Evolutionary conservation across 2,797 vertebrate species (phyloP), one percentile per base, ranked within the genome.

Genomic region (Xiphophorus birchmanni): DNA sequence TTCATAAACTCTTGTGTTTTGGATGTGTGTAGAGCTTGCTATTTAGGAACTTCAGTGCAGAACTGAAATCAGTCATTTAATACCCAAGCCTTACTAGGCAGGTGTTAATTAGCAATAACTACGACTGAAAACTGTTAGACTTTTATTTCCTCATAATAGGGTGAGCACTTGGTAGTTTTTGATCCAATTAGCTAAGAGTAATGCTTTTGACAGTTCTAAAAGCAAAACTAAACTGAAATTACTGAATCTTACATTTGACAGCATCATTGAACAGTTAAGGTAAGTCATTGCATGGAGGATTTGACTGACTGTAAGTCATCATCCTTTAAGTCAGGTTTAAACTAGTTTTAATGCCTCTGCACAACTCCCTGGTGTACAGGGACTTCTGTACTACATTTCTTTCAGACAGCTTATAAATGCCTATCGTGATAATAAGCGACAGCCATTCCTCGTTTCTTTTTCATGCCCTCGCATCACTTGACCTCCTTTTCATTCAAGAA

Each of bases 401-500:
- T 40, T 69, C 37, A 69, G 67, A 23, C 65, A 44, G 40, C 40
- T 71, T 71, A 26, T 44, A 71, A 71, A 71, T 71, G 67, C 26
- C 21, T 42, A 13, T 7, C 1, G 5, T 44, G 40, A 71, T 44
- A n/a, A 44, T 8, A 71, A 44, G 67, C 21, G 65, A 42, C 65
- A 69, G 35, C 21, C 3, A 18, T n/a, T 71, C 40, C 67, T 44
- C 44, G 67, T 71, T 71, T 71, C 23, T 71, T 40, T 71, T 44
- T 44, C 67, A 71, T 44, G 40, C 40, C 40, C 13, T 44, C 26
- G 2, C 67, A 71, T 71, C 67, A n/a, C 67, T 71, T 44, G 67
- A 71, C 67, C 67, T 71, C 40, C 40, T 71, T 71, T 44, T 71
- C 40, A 71, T 26, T 71, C 12, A 5, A 71, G 40, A 71, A 71